Evolutionary conservation across 2,113 vertebrate species (phyloP), one percentile per base, ranked within the genome.

Genomic region (Apeltes quadracus): DNA sequence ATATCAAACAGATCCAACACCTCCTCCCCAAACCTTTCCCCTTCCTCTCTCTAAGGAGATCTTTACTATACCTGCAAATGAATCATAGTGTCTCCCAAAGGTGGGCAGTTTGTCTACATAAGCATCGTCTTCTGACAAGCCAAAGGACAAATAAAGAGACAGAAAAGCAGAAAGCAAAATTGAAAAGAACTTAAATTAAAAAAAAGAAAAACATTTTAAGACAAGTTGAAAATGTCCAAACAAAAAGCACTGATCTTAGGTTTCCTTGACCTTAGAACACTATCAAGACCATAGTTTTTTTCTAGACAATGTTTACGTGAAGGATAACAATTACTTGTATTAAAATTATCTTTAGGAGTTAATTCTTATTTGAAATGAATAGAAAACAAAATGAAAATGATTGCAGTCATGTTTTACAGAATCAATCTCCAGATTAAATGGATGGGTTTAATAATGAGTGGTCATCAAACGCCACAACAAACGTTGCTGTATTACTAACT

Each of bases 91-190:
- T 93, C 94, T 95, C 92, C 94, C 95, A 96, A 96, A 96, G 82
- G 86, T 88, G 89, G 95, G 95, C 89, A 95, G 95, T 93, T 95
- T 98, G 94, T 91, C 95, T 96, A 95, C 76, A 95, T 94, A 97
- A 93, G 94, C 94, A 94, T 95, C 95, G 77, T 95, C 96, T 92
- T 96, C 96, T 94, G 94, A 96, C 93, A 94, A 94, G 92, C 91
- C 94, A 82, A 83, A 72, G 81, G 76, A 76, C 59, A 84, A 90
- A 81, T 57, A 80, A 90, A 75, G 63, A 82, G 66, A 90, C 88
- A 90, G 81, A 93, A 76, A 88, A 68, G 92, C 50, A 89, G n/a
- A n/a, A n/a, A n/a, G 72, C 81, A 88, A 86, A 77, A 67, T 15
- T 55, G 75, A 50, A n/a, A 70, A 76, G 7, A 87, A 87, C 75